phyloP scores from a whole-genome alignment of 2,797 vertebrate genomes.

The Vespertilio murinus region DNA sequence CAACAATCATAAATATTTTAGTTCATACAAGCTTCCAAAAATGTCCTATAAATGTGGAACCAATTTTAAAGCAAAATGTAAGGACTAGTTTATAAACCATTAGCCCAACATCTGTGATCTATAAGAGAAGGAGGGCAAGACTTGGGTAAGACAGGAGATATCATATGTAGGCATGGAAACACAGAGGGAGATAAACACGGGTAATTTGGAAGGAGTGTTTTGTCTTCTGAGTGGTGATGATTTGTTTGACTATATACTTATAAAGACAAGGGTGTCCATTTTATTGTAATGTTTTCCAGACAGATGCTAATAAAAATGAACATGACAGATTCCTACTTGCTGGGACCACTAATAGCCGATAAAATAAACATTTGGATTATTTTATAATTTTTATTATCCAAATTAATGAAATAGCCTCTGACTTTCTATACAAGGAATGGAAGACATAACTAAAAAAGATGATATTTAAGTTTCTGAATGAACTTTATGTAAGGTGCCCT shows the following conservation, averaged over 20 bases:
- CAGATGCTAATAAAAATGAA: neutral
- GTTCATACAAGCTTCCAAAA: slow-evolving; percentile 64
- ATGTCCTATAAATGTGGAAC: slow-evolving; percentile 71
- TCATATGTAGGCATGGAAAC: slow-evolving; percentile 35
- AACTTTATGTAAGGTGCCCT: neutral
- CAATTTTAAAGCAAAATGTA: slow-evolving; percentile 74
- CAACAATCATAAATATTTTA: slow-evolving; percentile 73
- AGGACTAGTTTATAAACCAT: slow-evolving; percentile 72
- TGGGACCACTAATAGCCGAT: neutral
- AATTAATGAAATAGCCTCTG: neutral
- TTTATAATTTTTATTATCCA: slow-evolving; percentile 46
- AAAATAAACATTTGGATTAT: slow-evolving; percentile 49
- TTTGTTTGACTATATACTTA: slow-evolving; percentile 25
- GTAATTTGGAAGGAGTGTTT: slow-evolving; percentile 41
- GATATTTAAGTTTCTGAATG: neutral
- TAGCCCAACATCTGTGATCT: slow-evolving; percentile 73
- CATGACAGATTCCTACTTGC: neutral
- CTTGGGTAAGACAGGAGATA: slow-evolving; percentile 50
- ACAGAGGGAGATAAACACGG: slow-evolving; percentile 48
- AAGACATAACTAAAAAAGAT: neutral
- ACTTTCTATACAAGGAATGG: neutral
- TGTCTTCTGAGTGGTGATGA: slow-evolving; percentile 23
- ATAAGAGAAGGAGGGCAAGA: slow-evolving; percentile 63
- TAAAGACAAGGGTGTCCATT: neutral
- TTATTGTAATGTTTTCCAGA: slow-evolving; percentile 15